Base-by-base conservation (phyloP, 2,888 invertebrate species). In the Ephialtes manifestator region DNA sequence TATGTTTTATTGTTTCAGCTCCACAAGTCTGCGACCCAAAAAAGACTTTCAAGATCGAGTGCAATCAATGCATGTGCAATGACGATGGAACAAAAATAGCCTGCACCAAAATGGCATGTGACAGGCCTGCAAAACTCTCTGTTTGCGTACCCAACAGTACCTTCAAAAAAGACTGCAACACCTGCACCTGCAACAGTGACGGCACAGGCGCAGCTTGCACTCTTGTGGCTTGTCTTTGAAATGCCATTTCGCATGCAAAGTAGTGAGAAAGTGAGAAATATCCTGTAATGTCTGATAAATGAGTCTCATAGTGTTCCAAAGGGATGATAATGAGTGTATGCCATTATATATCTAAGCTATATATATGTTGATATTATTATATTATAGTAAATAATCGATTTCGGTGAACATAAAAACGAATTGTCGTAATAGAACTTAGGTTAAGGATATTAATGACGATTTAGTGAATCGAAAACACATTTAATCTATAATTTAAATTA, bases 61-160 rank as follows among this genome's bases (percentile, higher is more conserved):
- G 94, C 87, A 96, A 96, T 89, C 94, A 94, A 8, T 96, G 96
- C 87, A 94, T 93, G 10, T 96, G 96, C 89, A 94, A 94, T 0
- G 83, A 87, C 0, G 95, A 95, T 85, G 95, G 95, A 11, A 24
- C 43, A 1, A 20, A 15, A 0, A 39, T 39, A 20, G 35, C 53
- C 20, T 71, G 71, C 71, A 71, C 71, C 20, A 10, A n/a, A 8
- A 60, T 60, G 31, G 60, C 15, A 4, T 31, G 60, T 15, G 15
- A 7, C 2, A 1, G 24, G 2, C 10, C 11, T 24, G 11, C 31
- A 0, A 31, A 60, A 58, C 10, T 0, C 2, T n/a, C 15, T 0
- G 2, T 24, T 13, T 31, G 60, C 60, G n/a, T 11, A 7, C 31
- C 60, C 31, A 11, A 24, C n/a, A 31, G 13, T 3, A 31, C 5